A percentile compares a stretch with the other conserved stretches of the same genome.
phyloP scores from a whole-genome alignment of 1,140 invertebrate genomes.

The Acyrthosiphon pisum region DNA sequence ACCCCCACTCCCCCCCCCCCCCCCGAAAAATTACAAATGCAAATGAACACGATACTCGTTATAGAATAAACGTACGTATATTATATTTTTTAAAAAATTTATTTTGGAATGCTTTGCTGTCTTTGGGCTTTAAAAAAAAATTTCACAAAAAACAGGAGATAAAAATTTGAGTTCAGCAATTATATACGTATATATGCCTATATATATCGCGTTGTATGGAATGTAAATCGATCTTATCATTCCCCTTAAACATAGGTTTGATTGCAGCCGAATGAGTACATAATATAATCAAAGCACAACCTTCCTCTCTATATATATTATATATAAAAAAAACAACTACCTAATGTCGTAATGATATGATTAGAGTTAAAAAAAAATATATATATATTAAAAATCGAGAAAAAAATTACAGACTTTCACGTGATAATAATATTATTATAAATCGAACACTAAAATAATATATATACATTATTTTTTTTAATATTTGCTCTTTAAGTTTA shows the following conservation, averaged over 20 bases:
- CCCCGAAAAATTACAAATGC: conserved; percentile 3
- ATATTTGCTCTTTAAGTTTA: conserved; percentile 19
- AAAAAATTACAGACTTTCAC: conserved; percentile 49
- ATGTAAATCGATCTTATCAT: conserved; percentile 51
- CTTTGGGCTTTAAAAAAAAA: conserved; percentile 42
- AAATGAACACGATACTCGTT: background rate
- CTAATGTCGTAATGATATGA: conserved; percentile 54
- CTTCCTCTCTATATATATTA: background rate
- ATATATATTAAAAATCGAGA: conserved; percentile 19
- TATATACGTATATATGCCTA: background rate
- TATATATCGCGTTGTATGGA: conserved; percentile 28
- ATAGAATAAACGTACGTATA: background rate
- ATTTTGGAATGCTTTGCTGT: conserved; percentile 52
- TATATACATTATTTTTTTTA: background rate
- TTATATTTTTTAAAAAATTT: conserved; percentile 7
- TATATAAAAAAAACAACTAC: conserved; percentile 47
- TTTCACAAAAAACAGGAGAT: background rate
- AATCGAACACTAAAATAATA: conserved; percentile 13
- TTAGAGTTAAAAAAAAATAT: conserved; percentile 47
- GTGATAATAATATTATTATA: conserved; percentile 33
- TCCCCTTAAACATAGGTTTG: background rate
- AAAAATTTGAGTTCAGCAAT: background rate
- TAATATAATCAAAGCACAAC: conserved; percentile 22
- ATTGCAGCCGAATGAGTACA: background rate
- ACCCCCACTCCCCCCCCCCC: background rate